A percentile compares a stretch with the other conserved stretches of the same genome.
phyloP scores from a whole-genome alignment of 1,140 invertebrate genomes.

The Ylistrum balloti region DNA sequence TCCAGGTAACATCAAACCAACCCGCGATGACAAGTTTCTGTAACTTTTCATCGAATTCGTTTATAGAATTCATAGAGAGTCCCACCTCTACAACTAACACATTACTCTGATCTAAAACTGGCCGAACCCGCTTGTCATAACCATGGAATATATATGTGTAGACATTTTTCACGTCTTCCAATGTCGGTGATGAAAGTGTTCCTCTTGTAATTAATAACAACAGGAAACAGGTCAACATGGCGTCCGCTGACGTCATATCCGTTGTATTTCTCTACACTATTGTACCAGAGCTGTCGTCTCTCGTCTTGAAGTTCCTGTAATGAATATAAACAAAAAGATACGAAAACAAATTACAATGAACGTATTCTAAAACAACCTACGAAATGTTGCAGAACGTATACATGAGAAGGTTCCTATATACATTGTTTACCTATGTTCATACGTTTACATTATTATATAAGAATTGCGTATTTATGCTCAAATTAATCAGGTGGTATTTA shows the following conservation, averaged over 20 bases:
- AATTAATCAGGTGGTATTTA: no score
- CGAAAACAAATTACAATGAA: no score
- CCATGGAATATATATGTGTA: neutral
- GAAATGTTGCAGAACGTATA: no score
- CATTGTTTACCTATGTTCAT: no score
- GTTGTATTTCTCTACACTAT: neutral
- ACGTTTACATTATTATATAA: no score
- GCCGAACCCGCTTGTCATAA: slow-evolving; percentile 46
- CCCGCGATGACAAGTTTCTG: slow-evolving; percentile 50
- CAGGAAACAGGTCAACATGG: neutral
- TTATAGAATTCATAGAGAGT: slow-evolving; percentile 40
- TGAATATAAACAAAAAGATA: no score
- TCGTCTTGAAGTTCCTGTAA: no score
- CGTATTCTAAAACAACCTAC: no score
- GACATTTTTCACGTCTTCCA: neutral
- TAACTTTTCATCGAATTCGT: slow-evolving; percentile 42
- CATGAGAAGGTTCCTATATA: no score
- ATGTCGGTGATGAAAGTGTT: neutral
- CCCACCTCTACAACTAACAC: neutral
- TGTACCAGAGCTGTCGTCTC: no score
- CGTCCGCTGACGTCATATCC: neutral
- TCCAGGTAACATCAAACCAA: slow-evolving; percentile 45
- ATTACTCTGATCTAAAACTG: neutral
- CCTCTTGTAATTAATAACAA: neutral
- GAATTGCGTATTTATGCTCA: no score